Evolutionary conservation across 2,797 vertebrate species (phyloP), one percentile per base, ranked within the genome.

Genomic region (Rhadinocentrus ornatus): DNA sequence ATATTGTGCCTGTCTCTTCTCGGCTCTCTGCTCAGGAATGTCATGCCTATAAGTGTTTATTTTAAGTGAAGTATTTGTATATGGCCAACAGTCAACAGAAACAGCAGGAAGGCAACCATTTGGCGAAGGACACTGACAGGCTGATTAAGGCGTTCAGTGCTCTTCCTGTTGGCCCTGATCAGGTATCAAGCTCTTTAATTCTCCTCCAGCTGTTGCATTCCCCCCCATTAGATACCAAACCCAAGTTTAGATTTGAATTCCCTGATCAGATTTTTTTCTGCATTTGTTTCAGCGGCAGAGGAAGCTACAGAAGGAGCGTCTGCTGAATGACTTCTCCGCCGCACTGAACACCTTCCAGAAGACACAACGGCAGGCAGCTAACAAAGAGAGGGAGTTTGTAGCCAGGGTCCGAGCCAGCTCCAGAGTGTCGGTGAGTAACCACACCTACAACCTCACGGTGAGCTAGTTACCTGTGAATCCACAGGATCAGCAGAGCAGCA

Each of bases 91-190:
- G 98, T 88, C 96, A 97, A 70, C 96, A 98, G 91, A 97, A 97
- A 77, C 96, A 96, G 86, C 97, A 98, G 37, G 94, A 96, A 75
- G 96, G 95, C 35, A 98, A 96, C 89, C 96, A 96, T 15, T 94
- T 99, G 46, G 98, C 97, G 70, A 99, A 98, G 92, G 96, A 97
- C 81, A 99, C 97, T 8, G 98, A 98, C 89, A 95, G 92, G 84
- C 94, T 93, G 77, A 95, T 99, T 78, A 99, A 98, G 86, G 92
- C 96, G 5, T 99, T 98, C 92, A 94, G 93, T 75, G 92, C 94
- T 27, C 93, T 99, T 82, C 96, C 97, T 37, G 94, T 95, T 11
- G 93, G 93, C 13, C 78, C 93, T 22, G 97, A 98, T 88, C 98
- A 98, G 96, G 98, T 99, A 95, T 24, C 2, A 0, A 29, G 12